These are phyloP conservation scores for Neosilurus hyrtlii DNA, from an alignment of 2,797 vertebrate species.

Conservation along the genomic window DNA sequence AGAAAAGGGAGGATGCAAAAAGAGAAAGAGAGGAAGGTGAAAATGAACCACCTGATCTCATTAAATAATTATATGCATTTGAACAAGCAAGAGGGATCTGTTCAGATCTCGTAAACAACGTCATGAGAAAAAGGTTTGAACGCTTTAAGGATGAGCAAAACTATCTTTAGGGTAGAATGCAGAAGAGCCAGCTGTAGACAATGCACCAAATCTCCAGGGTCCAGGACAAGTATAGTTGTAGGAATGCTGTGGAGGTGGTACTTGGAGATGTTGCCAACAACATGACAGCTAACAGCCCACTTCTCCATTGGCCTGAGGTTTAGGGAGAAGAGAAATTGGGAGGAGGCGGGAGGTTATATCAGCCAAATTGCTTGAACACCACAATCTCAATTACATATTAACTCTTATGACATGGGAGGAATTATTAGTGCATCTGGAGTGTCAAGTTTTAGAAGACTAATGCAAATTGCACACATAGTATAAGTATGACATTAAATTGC, in stretches of 20 bases:
- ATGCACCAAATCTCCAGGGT: conserved; percentile 22
- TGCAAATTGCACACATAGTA: background rate
- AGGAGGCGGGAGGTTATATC: conserved; percentile 47
- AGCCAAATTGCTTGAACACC: conserved; percentile 47
- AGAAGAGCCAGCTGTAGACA: background rate
- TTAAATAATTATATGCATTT: background rate
- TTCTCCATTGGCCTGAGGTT: conserved; percentile 27
- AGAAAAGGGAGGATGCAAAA: background rate
- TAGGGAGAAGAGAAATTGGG: conserved; percentile 37
- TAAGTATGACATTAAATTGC: background rate
- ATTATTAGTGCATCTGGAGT: conserved; percentile 23
- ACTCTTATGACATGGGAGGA: conserved; percentile 9
- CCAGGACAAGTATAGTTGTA: conserved; percentile 38
- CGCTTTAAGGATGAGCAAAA: conserved; percentile 30
- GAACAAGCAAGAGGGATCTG: background rate
- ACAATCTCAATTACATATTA: conserved; percentile 16
- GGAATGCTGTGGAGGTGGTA: conserved; percentile 47
- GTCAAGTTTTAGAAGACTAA: background rate
- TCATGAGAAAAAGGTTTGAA: background rate
- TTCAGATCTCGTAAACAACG: background rate
- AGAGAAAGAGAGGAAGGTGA: background rate
- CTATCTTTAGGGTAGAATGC: conserved; percentile 36
- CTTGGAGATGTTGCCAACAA: conserved; percentile 50
- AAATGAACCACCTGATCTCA: background rate
- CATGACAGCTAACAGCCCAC: conserved; percentile 53